Base-by-base conservation (phyloP, 1,140 invertebrate species). In the Trinorchestia longiramus region DNA sequence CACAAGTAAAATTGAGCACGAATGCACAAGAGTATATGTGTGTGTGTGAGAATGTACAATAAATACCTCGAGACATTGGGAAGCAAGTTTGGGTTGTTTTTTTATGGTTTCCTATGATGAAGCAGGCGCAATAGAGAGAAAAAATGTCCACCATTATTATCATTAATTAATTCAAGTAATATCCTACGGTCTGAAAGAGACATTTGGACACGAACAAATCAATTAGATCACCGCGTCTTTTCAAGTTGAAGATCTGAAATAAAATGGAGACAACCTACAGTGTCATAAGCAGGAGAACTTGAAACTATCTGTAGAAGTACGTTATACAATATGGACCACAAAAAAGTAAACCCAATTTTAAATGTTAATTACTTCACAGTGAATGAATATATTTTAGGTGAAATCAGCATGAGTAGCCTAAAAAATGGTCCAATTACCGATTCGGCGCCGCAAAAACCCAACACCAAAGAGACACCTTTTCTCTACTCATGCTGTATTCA, bases 41-140 rank as follows among this genome's bases (percentile, higher is more conserved):
- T 77, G 62, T 19, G 62, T 77, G 62, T 77, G 62, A 23, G 11
- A 77, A 28, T 77, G 62, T 77, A 77, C 62, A 77, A 77, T 77
- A 77, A 97, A 97, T 97, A 97, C 97, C 97, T 97, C 97, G 95
- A 97, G 97, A 96, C 97, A 97, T 97, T 97, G 97, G 96, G 97
- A 97, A 97, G 97, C 97, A 96, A 97, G 96, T 96, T 97, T 97
- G 96, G 97, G 97, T 96, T 97, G 97, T 97, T 97, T 97, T 97
- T 97, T 97, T 96, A 97, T 96, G 96, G 96, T 97, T 97, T 97
- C 97, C 97, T 97, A 97, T 96, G 95, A 96, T 96, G 96, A 97
- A 97, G 92, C 92, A 94, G 92, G 43, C 43, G 92, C 92, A 94
- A 94, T 45, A 44, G 28, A 94, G 44, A n/a, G 44, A 43, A 94